These are phyloP conservation scores for Nephrotoma flavescens DNA, from an alignment of 2,888 invertebrate species.

Conservation along the genomic window DNA sequence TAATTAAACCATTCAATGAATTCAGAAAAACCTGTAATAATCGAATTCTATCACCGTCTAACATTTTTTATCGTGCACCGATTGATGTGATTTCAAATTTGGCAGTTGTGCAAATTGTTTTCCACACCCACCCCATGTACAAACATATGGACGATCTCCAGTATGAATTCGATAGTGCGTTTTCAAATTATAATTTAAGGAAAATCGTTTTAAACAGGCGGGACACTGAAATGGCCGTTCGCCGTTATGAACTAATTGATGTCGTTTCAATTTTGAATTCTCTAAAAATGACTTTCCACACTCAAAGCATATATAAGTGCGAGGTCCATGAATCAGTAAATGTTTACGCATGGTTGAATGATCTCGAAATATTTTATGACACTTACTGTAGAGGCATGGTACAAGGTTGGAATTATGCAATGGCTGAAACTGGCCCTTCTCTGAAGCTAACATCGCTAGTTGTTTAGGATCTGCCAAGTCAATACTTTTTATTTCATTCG, in stretches of 20 bases:
- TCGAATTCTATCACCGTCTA: background rate
- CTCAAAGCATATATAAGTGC: background rate
- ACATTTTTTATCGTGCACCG: background rate
- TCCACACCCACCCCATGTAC: background rate
- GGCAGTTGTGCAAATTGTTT: background rate
- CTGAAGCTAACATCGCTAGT: background rate
- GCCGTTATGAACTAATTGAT: conserved; percentile 1
- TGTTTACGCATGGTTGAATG: conserved; percentile 1
- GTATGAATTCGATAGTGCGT: background rate
- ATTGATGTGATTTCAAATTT: background rate
- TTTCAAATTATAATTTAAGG: background rate
- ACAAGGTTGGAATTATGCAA: background rate
- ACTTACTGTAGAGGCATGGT: background rate
- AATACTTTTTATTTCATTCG: background rate
- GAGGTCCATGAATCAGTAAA: background rate
- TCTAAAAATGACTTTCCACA: conserved; percentile 2
- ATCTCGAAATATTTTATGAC: background rate
- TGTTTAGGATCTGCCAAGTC: background rate
- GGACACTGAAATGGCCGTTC: background rate
- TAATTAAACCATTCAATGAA: background rate
- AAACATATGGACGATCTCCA: background rate
- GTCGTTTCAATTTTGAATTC: conserved; percentile 1
- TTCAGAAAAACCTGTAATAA: background rate
- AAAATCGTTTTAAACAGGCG: background rate
- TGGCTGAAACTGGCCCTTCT: background rate